Conservation (phyloP, 2,113 vertebrate species). For the Gobiocypris rarus region DNA sequence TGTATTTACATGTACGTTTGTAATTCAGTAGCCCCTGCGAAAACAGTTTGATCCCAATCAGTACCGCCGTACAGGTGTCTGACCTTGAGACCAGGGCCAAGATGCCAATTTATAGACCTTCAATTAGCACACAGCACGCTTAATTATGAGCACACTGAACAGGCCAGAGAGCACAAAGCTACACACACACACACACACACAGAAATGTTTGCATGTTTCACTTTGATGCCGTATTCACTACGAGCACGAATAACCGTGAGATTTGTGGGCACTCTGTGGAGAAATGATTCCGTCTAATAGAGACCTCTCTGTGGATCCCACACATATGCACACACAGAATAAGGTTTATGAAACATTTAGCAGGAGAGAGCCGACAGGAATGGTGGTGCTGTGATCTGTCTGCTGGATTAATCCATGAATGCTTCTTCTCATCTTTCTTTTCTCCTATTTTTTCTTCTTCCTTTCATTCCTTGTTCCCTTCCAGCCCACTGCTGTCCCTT, state of each 20-base stretch:
- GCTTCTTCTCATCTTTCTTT: constrained; percentile 13
- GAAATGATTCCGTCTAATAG: constrained; percentile 51
- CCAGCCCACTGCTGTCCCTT: not conserved
- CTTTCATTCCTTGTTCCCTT: not conserved
- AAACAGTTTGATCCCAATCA: constrained; percentile 51
- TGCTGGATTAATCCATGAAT: constrained; percentile 40
- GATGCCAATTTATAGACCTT: constrained; percentile 66
- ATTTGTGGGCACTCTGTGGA: constrained; percentile 36
- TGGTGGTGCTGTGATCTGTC: constrained; percentile 35
- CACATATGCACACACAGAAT: constrained; percentile 8
- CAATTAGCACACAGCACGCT: constrained; percentile 70
- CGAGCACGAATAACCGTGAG: constrained; percentile 46
- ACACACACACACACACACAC: not conserved
- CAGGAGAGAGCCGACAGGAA: constrained; percentile 1
- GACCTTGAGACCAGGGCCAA: constrained; percentile 67
- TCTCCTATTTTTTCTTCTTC: not conserved
- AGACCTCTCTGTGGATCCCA: constrained; percentile 55
- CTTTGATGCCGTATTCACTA: constrained; percentile 46
- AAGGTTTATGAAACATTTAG: constrained; percentile 43
- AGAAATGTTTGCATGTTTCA: not conserved
- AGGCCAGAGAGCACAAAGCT: not conserved
- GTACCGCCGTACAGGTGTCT: constrained; percentile 61
- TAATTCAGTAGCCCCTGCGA: constrained; percentile 61
- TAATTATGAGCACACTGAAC: constrained; percentile 66
- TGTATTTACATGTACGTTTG: constrained; percentile 65